Conservation (phyloP, 2,113 vertebrate genomes). For the Serilophus lunatus region DNA sequence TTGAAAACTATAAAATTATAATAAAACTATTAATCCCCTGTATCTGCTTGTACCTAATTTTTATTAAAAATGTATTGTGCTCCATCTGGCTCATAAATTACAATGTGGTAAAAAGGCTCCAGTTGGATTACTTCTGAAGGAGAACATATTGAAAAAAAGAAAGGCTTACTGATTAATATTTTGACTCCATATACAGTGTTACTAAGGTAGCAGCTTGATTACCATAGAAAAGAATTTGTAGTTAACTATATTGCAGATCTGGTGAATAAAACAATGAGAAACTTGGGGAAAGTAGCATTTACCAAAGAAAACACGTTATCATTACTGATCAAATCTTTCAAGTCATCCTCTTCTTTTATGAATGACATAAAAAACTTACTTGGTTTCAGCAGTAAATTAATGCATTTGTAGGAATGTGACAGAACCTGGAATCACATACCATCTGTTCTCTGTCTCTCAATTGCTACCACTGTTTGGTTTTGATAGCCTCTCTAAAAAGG, state of each 20-base stretch:
- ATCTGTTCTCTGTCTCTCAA: conserved; percentile 47
- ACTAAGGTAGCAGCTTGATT: conserved; percentile 1
- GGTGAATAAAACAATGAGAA: background rate
- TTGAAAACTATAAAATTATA: conserved; percentile 79
- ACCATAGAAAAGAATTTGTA: background rate
- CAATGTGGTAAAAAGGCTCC: background rate
- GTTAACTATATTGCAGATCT: conserved; percentile 9
- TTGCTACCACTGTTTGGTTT: conserved; percentile 9
- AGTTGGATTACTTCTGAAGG: conserved; percentile 31
- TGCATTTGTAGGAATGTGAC: conserved; percentile 33
- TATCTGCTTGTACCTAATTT: conserved; percentile 78
- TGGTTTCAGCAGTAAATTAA: conserved; percentile 45
- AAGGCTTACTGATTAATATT: conserved; percentile 44
- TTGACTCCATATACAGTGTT: background rate
- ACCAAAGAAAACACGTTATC: conserved; percentile 1
- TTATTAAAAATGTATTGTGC: conserved; percentile 75
- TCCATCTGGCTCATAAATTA: conserved; percentile 68
- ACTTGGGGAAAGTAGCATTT: conserved; percentile 2
- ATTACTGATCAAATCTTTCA: conserved; percentile 7
- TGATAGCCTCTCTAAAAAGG: conserved; percentile 8
- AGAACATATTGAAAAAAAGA: conserved; percentile 26
- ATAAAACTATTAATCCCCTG: conserved; percentile 76
- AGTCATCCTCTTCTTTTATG: conserved; percentile 24
- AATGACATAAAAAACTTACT: conserved; percentile 1
- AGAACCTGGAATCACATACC: conserved; percentile 45